Evolutionary conservation across 2,888 invertebrate genomes (phyloP).

Genomic region (Adineta ricciae): DNA sequence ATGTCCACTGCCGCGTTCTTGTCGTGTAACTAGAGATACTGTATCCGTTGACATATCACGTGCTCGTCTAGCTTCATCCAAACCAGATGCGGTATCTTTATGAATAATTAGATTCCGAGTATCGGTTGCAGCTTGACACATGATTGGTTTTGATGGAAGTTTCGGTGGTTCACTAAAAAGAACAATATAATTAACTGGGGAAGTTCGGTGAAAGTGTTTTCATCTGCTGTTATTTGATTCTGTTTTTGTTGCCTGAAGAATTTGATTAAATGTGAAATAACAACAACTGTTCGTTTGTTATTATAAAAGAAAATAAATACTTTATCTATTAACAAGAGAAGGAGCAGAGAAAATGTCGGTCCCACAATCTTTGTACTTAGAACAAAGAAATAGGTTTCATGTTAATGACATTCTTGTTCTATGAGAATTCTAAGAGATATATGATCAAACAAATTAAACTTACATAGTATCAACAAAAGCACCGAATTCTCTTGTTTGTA

Average conservation of each 20-base stretch:
- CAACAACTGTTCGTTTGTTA: not conserved
- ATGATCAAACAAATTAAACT: not conserved
- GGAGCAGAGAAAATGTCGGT: not conserved
- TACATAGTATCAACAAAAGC: slow-evolving; percentile 13
- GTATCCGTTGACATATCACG: not conserved
- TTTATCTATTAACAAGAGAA: not conserved
- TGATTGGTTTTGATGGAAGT: not conserved
- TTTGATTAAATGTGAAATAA: not conserved
- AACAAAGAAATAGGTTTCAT: not conserved
- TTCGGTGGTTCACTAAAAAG: not conserved
- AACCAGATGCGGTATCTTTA: not conserved
- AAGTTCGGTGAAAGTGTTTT: not conserved
- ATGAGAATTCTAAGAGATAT: too few species aligned
- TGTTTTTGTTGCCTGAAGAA: not conserved
- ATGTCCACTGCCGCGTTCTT: not conserved
- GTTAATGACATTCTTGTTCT: not conserved
- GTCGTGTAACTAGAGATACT: not conserved
- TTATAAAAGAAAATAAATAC: not conserved
- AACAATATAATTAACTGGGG: not conserved
- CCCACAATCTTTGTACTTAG: not conserved
- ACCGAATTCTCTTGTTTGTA: slow-evolving; percentile 7
- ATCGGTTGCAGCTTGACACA: not conserved
- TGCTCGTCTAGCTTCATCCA: not conserved
- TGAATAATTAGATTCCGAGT: not conserved
- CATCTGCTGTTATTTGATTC: not conserved